phyloP scores from a whole-genome alignment of 2,113 vertebrate species.

The Hypanus sabinus region DNA sequence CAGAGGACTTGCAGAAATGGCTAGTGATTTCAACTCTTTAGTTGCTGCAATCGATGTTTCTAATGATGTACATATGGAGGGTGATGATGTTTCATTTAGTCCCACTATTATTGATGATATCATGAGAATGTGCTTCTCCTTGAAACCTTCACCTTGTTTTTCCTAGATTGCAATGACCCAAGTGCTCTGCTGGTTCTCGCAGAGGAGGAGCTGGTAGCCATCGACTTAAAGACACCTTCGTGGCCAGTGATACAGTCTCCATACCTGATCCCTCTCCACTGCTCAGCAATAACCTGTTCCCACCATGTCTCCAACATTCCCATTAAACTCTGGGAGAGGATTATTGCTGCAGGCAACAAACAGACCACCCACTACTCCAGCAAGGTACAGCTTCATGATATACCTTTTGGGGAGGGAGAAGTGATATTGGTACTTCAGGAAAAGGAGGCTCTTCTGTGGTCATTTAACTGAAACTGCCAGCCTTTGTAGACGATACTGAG shows the following conservation, averaged over 20 bases:
- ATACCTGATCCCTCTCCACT: slow-evolving; percentile 90
- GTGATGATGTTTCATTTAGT: neutral
- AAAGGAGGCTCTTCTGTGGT: neutral
- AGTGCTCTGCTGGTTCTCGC: slow-evolving; percentile 84
- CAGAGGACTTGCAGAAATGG: neutral
- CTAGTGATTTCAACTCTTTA: neutral
- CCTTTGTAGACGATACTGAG: neutral
- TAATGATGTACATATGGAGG: neutral
- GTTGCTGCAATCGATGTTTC: neutral
- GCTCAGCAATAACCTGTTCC: slow-evolving; percentile 95
- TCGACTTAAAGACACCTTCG: slow-evolving; percentile 75
- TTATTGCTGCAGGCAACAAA: slow-evolving; percentile 68
- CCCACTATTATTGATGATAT: neutral
- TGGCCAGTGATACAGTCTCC: slow-evolving; percentile 88
- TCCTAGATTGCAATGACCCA: slow-evolving; percentile 70
- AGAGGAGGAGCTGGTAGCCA: slow-evolving; percentile 89
- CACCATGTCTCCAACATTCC: slow-evolving; percentile 90
- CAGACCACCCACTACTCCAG: slow-evolving; percentile 78
- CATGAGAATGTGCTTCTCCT: neutral
- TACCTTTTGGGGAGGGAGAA: neutral
- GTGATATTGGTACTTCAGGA: neutral
- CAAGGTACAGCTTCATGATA: slow-evolving; percentile 61
- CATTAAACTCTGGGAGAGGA: slow-evolving; percentile 87
- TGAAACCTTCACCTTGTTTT: slow-evolving; percentile 38
- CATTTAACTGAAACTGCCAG: neutral